Conservation (phyloP, 2,797 vertebrate genomes). For the Danio kyathit region DNA sequence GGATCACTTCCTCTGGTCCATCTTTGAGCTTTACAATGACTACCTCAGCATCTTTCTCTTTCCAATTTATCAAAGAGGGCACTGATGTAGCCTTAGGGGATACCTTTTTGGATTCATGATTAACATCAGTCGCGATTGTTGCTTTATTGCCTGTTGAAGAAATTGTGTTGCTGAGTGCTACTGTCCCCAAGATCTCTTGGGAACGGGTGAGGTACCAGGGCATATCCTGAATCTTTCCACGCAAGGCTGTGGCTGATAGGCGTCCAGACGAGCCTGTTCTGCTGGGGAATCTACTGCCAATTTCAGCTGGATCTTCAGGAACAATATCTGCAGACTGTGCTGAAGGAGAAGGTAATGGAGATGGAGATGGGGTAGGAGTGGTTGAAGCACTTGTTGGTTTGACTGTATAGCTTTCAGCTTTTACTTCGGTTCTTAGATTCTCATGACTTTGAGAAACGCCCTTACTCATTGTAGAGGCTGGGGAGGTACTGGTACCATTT, state of each 20-base stretch:
- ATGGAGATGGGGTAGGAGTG: slow-evolving; percentile 74
- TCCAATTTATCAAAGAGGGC: slow-evolving; percentile 65
- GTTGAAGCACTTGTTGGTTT: slow-evolving; percentile 54
- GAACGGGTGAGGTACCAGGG: slow-evolving; percentile 87
- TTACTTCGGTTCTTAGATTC: slow-evolving; percentile 79
- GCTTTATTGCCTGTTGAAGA: slow-evolving; percentile 53
- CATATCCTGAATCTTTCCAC: slow-evolving; percentile 82
- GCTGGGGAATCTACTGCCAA: slow-evolving; percentile 72
- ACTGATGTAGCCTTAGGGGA: slow-evolving; percentile 59
- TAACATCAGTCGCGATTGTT: slow-evolving; percentile 73
- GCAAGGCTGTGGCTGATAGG: slow-evolving; percentile 80
- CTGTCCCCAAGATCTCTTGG: slow-evolving; percentile 82
- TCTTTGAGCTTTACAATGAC: slow-evolving; percentile 81
- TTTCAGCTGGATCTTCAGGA: slow-evolving; percentile 72
- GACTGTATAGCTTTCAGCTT: slow-evolving; percentile 68
- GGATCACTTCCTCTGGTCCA: slow-evolving; percentile 73
- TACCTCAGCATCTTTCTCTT: slow-evolving; percentile 75
- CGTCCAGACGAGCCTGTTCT: slow-evolving; percentile 74
- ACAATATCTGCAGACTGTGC: slow-evolving; percentile 66
- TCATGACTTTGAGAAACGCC: slow-evolving; percentile 83
- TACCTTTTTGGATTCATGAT: slow-evolving; percentile 58
- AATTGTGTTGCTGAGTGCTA: slow-evolving; percentile 77
- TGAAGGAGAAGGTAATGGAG: slow-evolving; percentile 65
- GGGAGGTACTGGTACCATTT: slow-evolving; percentile 76
- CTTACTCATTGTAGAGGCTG: slow-evolving; percentile 67